Evolutionary conservation across 2,113 vertebrate genomes (phyloP).

Genomic region (Bufo gargarizans): DNA sequence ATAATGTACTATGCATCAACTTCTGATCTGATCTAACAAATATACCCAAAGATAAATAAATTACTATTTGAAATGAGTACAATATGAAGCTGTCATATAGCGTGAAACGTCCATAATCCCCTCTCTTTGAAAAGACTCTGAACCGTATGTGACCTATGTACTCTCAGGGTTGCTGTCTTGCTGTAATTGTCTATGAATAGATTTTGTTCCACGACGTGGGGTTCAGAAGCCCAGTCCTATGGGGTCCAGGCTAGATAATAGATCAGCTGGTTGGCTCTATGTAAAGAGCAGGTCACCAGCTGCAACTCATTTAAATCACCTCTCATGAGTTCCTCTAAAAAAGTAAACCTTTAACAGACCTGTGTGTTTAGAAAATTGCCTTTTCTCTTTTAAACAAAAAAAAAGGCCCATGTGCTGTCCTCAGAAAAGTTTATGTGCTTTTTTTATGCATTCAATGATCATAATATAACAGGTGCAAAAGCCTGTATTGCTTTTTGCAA

Average conservation of each 20-base stretch:
- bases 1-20: neutral
- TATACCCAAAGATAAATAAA: conserved; percentile 5
- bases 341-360: conserved; percentile 48
- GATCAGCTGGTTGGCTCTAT: conserved; percentile 18
- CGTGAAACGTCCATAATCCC: conserved; percentile 25
- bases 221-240: neutral
- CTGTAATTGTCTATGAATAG: conserved; percentile 43
- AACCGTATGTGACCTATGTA: conserved; percentile 28
- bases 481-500: neutral
- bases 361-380: conserved; percentile 53
- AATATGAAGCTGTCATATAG: conserved; percentile 24
- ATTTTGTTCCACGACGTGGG: neutral
- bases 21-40: neutral
- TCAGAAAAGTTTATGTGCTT: conserved; percentile 27
- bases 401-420: conserved; percentile 20
- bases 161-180: conserved; percentile 26
- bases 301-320: conserved; percentile 13
- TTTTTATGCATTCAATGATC: neutral
- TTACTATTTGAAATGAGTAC: conserved; percentile 10
- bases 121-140: conserved; percentile 24
- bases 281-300: neutral
- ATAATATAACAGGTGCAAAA: conserved; percentile 10
- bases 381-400: neutral
- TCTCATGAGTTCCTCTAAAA: conserved; percentile 55
- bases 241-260: neutral